Base-by-base conservation (phyloP, 2,888 invertebrate species). In the Calameuta idolon region DNA sequence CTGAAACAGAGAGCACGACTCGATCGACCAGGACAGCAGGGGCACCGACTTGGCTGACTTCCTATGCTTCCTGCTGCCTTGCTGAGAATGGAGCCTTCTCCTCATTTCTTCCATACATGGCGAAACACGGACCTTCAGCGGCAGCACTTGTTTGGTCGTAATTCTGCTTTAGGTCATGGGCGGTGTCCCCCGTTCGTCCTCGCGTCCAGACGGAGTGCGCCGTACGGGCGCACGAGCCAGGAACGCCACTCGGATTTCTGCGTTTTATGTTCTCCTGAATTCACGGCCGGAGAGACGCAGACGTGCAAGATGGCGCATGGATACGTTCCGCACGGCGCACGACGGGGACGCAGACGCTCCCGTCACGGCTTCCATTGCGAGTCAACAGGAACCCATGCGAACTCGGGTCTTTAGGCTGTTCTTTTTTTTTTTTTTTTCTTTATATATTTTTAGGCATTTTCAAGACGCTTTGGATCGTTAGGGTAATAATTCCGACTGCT, bases 241-340 rank as follows among this genome's bases (percentile, higher is more conserved):
- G 71, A 68, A 40, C 76, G 37, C 68, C 68, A 4, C 35, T 40
- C 23, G 12, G 69, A 74, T 68, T 79, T 55, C 74, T 74, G 31
- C 73, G 23, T 34, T 55, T 83, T 81, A 84, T 91, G 87, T 23
- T 87, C 76, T 80, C 90, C 90, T 88, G 90, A 75, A 89, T 84
- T 82, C 83, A 85, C 84, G 88, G 88, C 88, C 88, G 88, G 88
- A 85, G 88, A 87, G 88, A 91, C 90, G 90, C 90, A 90, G 90
- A 90, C 91, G 90, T 91, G 90, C 89, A 91, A 91, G 90, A 90
- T 89, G 89, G 90, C 90, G 89, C 87, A 87, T 83, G 81, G 76
- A 73, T 74, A 76, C 68, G 75, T 55, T 78, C 82, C 76, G 80
- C 82, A 82, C 84, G 85, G 79, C 84, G 80, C 82, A 80, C 84